Conservation (phyloP, 1,140 invertebrate genomes). For the Reticulitermes speratus region DNA sequence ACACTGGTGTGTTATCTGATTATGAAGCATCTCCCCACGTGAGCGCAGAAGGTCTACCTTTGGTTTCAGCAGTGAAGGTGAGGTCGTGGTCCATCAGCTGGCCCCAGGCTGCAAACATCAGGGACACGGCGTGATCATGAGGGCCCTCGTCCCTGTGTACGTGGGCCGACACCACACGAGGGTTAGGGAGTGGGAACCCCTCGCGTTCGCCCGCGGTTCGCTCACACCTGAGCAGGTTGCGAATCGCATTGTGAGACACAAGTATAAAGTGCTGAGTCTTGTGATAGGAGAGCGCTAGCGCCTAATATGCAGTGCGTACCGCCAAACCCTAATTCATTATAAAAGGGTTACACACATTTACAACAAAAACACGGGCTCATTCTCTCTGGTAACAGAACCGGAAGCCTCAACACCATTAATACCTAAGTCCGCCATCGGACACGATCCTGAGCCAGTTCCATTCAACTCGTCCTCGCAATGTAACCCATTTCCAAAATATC, state of each 20-base stretch:
- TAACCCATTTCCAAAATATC: too few species aligned
- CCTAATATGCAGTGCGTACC: too few species aligned
- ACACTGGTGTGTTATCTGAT: too few species aligned
- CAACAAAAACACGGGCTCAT: too few species aligned
- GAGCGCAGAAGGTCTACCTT: slow-evolving; percentile 42
- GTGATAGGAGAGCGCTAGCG: not conserved
- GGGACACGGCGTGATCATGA: slow-evolving; percentile 52
- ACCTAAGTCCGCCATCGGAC: too few species aligned
- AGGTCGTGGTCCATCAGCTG: slow-evolving; percentile 59
- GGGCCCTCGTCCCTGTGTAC: slow-evolving; percentile 50
- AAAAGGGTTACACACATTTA: too few species aligned
- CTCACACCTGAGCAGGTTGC: slow-evolving; percentile 39
- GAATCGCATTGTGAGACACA: not conserved
- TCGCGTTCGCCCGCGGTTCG: slow-evolving; percentile 40
- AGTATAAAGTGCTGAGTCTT: not conserved
- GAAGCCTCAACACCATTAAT: too few species aligned
- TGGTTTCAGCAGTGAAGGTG: slow-evolving; percentile 54
- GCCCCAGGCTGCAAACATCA: slow-evolving; percentile 55
- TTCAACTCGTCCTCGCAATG: too few species aligned
- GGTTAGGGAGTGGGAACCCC: slow-evolving; percentile 49
- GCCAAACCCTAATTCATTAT: too few species aligned
- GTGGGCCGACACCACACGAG: slow-evolving; percentile 49
- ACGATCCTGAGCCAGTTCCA: too few species aligned
- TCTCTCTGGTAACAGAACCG: too few species aligned
- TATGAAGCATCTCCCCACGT: not conserved